Conservation (phyloP, 2,888 invertebrate genomes). For the Alloplasta piceator region DNA sequence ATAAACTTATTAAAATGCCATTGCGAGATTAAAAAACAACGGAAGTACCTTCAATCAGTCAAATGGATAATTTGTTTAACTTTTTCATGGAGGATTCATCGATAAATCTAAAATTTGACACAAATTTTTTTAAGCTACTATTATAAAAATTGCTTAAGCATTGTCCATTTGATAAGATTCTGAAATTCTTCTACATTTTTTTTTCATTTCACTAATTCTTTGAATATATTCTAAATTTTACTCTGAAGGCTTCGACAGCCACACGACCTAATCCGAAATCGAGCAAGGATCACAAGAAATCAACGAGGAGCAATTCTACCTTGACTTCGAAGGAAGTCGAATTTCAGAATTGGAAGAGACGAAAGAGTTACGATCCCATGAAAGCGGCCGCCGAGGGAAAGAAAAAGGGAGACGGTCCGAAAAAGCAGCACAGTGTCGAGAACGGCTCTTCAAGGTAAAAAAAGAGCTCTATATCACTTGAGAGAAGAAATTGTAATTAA, state of each 20-base stretch:
- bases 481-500: neutral
- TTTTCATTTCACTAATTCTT: neutral
- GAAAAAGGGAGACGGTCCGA: conserved; percentile 84
- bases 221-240: conserved; percentile 25
- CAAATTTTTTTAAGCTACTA: neutral
- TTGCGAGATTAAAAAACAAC: neutral
- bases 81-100: neutral
- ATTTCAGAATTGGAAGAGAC: conserved; percentile 97
- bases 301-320: conserved; percentile 88
- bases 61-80: neutral
- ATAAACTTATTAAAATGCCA: neutral
- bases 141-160: neutral
- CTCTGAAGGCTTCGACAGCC: conserved; percentile 59
- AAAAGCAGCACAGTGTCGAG: conserved; percentile 76
- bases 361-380: conserved; percentile 98
- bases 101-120: no score
- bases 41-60: neutral
- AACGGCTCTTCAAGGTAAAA: conserved; percentile 77
- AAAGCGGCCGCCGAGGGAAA: conserved; percentile 95
- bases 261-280: conserved; percentile 73
- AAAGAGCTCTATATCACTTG: neutral
- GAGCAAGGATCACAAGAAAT: conserved; percentile 84
- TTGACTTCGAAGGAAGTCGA: conserved; percentile 91
- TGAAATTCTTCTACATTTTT: neutral
- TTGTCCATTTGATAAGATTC: neutral